Conservation (phyloP, 2,888 invertebrate genomes). For the Troides helena region DNA sequence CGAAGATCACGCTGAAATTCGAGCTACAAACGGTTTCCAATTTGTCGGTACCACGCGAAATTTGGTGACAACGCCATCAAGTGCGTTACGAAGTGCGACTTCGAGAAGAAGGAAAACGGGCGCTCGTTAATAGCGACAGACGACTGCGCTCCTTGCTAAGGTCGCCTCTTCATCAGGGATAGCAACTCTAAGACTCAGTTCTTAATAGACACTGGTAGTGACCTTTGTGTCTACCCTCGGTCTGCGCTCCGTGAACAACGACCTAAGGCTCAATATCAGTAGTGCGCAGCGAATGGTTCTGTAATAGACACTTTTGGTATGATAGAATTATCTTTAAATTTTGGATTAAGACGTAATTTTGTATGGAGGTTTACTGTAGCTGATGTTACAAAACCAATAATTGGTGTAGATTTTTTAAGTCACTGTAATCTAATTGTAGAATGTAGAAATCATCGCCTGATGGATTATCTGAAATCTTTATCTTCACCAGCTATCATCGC, state of each 20-base stretch:
- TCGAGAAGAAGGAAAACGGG: neutral
- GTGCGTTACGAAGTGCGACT: neutral
- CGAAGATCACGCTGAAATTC: neutral
- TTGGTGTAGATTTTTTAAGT: conserved; percentile 36
- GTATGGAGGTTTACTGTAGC: conserved; percentile 7
- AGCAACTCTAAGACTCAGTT: neutral
- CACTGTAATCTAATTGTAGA: conserved; percentile 11
- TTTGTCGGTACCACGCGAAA: neutral
- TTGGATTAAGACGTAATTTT: conserved; percentile 35
- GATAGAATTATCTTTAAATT: conserved; percentile 30
- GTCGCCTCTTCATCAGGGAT: neutral
- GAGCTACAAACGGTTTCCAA: neutral
- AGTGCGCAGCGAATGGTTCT: conserved; percentile 34
- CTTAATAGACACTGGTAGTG: neutral
- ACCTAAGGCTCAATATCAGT: neutral
- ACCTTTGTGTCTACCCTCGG: neutral
- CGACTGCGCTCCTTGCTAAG: neutral
- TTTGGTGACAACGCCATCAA: neutral
- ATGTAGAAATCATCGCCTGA: no score
- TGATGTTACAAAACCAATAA: conserved; percentile 39
- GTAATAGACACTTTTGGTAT: conserved; percentile 35
- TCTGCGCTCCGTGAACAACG: neutral
- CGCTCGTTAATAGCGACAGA: neutral
- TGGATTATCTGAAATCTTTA: no score
- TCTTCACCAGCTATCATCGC: no score